Evolutionary conservation across 2,888 invertebrate genomes (phyloP).

Genomic region (Epinotia demarniana): DNA sequence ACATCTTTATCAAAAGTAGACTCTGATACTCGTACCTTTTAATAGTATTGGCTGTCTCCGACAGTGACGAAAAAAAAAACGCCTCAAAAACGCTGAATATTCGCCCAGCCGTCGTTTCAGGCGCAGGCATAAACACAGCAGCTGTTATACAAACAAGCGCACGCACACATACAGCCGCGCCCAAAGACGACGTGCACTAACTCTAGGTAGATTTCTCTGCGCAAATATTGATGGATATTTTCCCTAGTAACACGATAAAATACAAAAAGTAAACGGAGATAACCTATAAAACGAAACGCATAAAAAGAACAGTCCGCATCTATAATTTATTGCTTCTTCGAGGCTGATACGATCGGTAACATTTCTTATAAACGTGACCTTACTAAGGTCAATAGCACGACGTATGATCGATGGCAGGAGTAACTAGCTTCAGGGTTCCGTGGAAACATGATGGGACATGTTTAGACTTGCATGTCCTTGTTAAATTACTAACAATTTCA

Average conservation of each 20-base stretch:
- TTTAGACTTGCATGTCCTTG: neutral
- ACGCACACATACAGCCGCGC: too few species aligned
- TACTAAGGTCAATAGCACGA: slow-evolving; percentile 40
- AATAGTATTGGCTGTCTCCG: too few species aligned
- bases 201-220: neutral
- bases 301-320: slow-evolving; percentile 29
- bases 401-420: slow-evolving; percentile 41
- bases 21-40: too few species aligned
- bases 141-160: too few species aligned
- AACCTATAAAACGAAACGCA: slow-evolving; percentile 11
- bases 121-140: too few species aligned
- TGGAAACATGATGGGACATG: slow-evolving; percentile 11
- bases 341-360: slow-evolving; percentile 39
- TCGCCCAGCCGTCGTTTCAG: too few species aligned
- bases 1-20: too few species aligned
- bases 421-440: slow-evolving; percentile 23
- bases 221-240: neutral
- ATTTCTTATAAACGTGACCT: slow-evolving; percentile 40
- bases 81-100: too few species aligned
- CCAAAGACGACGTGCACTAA: too few species aligned
- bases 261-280: slow-evolving; percentile 4
- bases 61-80: too few species aligned
- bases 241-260: neutral
- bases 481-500: neutral
- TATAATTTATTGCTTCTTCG: slow-evolving; percentile 30